phyloP scores from a whole-genome alignment of 2,888 invertebrate species.

The Alloplasta piceator region DNA sequence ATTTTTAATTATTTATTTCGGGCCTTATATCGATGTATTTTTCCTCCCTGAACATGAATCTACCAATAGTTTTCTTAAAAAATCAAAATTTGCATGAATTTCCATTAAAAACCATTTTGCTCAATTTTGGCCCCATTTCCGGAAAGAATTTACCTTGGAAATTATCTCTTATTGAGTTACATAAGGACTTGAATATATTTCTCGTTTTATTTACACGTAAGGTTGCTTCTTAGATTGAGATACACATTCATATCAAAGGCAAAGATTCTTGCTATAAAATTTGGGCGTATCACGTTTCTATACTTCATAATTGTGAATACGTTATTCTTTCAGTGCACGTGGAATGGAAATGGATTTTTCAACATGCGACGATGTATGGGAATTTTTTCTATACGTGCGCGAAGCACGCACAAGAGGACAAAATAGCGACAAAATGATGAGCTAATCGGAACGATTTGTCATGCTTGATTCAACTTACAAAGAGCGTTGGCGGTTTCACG shows the following conservation, averaged over 20 bases:
- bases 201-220: no score
- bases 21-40: no score
- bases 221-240: no score
- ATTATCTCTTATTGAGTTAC: no score
- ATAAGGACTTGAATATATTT: no score
- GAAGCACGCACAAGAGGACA: constrained; percentile 4
- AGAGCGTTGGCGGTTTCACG: constrained; percentile 41
- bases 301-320: constrained; percentile 45
- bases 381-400: constrained; percentile 9
- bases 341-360: constrained; percentile 47
- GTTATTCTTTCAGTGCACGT: constrained; percentile 39
- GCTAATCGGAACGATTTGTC: constrained; percentile 66
- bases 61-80: no score
- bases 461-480: constrained; percentile 63
- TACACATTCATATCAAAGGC: constrained; percentile 14
- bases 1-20: no score
- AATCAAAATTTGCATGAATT: no score
- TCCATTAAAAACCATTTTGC: no score
- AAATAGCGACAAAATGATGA: constrained; percentile 26
- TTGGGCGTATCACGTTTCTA: constrained; percentile 20
- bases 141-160: no score
- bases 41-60: no score
- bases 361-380: constrained; percentile 43
- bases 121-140: no score
- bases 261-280: constrained; percentile 54